Evolutionary conservation across 1,140 invertebrate species (phyloP), one percentile per base, ranked within the genome.

Genomic region (Ips typographus): DNA sequence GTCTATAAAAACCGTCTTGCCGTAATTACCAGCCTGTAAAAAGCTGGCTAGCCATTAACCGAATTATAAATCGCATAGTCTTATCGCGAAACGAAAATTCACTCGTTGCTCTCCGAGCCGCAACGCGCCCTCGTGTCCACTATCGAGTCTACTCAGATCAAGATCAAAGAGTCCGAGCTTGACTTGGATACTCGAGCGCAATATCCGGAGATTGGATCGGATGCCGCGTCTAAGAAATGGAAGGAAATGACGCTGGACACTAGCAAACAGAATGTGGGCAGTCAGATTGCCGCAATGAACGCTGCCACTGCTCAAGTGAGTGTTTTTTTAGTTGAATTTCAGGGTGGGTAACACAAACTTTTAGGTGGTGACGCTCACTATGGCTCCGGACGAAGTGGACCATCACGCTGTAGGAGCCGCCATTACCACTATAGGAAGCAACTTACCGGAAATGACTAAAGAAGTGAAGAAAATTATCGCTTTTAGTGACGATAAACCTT

Each of bases 201-300:
- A 51, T 83, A 96, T 47, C 94, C 93, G 1, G 88, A 91, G 66
- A 83, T 96, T 41, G 94, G 94, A 37, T 90, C 85, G 22, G 95
- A 95, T 81, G 84, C 91, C 53, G 90, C 91, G 1, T 94, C 94
- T 1, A 85, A 93, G 71, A 91, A 94, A 84, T 98, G 95, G 95
- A 94, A 94, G 80, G 93, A 96, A 77, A 92, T 92, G 57, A 94
- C 92, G 2, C 84, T 98, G 78, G 97, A 98, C 80, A 94, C 96
- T 7, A 96, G 95, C 78, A 96, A 96, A 78, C 96, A 99, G 82
- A 95, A 93, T 75, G 93, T 99, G 36, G 94, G 94, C 43, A 95
- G 94, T 43, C 95, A 99, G 81, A 91, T 99, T 74, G 97, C 96
- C 6, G 96, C 96, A 42, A 99, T 99, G 96, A 99, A 96, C 84